A percentile compares a stretch with the other conserved stretches of the same genome.
Conservation (phyloP, 2,113 vertebrate genomes). For the Nerophis lumbriciformis region DNA sequence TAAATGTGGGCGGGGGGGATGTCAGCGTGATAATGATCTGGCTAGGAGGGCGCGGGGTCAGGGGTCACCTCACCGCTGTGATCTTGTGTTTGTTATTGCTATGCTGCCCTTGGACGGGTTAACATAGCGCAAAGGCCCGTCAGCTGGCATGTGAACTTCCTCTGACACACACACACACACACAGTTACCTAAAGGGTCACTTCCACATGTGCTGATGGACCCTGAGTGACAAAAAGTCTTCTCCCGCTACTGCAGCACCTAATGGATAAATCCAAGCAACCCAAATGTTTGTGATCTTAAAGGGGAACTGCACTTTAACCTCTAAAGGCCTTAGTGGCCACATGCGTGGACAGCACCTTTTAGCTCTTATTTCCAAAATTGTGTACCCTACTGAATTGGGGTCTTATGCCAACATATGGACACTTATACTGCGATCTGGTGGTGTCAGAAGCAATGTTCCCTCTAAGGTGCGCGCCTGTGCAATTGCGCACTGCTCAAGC, state of each 20-base stretch:
- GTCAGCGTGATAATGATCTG: slow-evolving; percentile 62
- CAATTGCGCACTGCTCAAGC: no score
- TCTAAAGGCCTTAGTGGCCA: no score
- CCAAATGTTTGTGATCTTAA: no score
- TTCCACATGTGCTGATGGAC: slow-evolving; percentile 63
- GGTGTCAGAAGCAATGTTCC: no score
- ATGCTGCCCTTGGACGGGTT: slow-evolving; percentile 73
- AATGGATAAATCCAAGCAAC: no score
- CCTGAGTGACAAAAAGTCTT: slow-evolving; percentile 54
- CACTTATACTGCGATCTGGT: no score
- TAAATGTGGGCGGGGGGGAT: slow-evolving; percentile 13
- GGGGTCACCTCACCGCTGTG: slow-evolving; percentile 65
- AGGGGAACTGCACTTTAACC: no score
- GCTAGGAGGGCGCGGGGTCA: slow-evolving; percentile 53
- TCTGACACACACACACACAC: slow-evolving; percentile 29
- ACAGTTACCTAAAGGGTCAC: slow-evolving; percentile 43
- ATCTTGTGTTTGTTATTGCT: slow-evolving; percentile 79
- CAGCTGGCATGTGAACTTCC: slow-evolving; percentile 53
- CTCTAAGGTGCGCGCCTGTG: no score
- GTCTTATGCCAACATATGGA: no score
- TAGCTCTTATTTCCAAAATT: no score
- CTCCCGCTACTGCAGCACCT: slow-evolving; percentile 34
- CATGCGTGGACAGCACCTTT: no score
- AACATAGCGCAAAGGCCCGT: slow-evolving; percentile 69
- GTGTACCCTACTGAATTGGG: no score